Conservation (phyloP, 2,888 invertebrate genomes). For the Ethmia dodecea region DNA sequence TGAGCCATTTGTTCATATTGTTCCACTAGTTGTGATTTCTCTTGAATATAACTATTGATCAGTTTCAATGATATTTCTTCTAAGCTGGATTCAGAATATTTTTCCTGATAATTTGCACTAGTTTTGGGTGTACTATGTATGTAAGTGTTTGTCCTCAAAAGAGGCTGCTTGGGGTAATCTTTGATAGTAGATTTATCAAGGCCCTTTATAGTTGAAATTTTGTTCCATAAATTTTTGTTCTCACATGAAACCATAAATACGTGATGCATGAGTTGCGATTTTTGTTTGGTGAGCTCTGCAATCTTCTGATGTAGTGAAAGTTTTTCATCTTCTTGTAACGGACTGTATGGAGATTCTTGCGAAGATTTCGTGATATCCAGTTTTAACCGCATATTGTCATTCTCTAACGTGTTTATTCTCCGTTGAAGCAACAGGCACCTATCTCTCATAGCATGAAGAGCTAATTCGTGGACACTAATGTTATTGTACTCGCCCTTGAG, state of each 20-base stretch:
- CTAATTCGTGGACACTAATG: conserved; percentile 83
- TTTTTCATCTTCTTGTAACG: conserved; percentile 64
- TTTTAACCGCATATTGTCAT: conserved; percentile 83
- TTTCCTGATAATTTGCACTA: conserved; percentile 74
- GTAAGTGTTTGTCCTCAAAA: conserved; percentile 78
- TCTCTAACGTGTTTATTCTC: conserved; percentile 82
- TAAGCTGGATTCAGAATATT: conserved; percentile 79
- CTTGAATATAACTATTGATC: conserved; percentile 82
- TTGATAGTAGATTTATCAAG: conserved; percentile 39
- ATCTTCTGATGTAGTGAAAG: conserved; percentile 78
- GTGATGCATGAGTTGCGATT: conserved; percentile 85
- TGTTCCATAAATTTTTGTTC: conserved; percentile 88
- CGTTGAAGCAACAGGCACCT: conserved; percentile 86
- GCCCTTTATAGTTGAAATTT: conserved; percentile 76
- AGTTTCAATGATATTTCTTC: conserved; percentile 87
- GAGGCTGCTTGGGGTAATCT: conserved; percentile 52
- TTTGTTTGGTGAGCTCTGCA: conserved; percentile 84
- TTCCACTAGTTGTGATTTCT: conserved; percentile 82
- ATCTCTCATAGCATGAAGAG: conserved; percentile 89
- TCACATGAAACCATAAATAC: conserved; percentile 89
- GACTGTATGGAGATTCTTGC: conserved; percentile 43
- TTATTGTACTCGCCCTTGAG: conserved; percentile 57
- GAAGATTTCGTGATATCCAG: conserved; percentile 47
- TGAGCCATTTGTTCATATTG: conserved; percentile 83
- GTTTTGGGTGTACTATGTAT: conserved; percentile 82